Base-by-base conservation (phyloP, 2,113 vertebrate genomes). In the Protobothrops flavoviridis region DNA sequence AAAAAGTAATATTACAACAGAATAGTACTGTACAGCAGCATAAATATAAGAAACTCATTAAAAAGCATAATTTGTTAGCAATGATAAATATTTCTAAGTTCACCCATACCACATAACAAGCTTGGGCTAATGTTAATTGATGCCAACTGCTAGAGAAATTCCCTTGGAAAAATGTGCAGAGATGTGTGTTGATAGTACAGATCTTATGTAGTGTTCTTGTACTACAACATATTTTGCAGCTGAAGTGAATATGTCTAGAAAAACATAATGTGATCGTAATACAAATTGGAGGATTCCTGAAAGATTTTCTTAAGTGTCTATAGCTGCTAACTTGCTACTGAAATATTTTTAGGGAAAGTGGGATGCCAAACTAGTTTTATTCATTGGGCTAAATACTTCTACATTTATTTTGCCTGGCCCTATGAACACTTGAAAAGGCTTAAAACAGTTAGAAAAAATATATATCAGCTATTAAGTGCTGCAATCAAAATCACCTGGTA, bases 81-180 rank as follows among this genome's bases (percentile, higher is more conserved):
- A 96, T 92, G 94, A 96, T 94, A 96, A 95, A 95, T 96, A 96
- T 94, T 95, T 93, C 92, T 94, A 48, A 91, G 93, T 94, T 88
- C 93, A 90, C 59, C 87, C 91, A 95, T 95, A 93, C 96, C 94
- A 93, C 92, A 92, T 86, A 95, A 94, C 90, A 94, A 95, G 94
- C 88, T 0, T 90, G 93, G 96, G 95, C 94, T 96, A 94, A 91
- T 94, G 93, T 96, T 96, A 97, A 96, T 91, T 96, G 94, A 95
- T 94, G 91, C 29, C 89, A 95, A 96, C 90, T 94, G 94, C 93
- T 21, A 94, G 11, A 50, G 33, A 94, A 95, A 96, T 85, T 95
- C 95, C 94, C 92, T 88, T 94, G 93, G 24, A 97, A 95, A 92
- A 94, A 50, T 7, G 1, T 85, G 88, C 50, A 93, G 20, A 12